Evolutionary conservation across 2,888 invertebrate genomes (phyloP).

Genomic region (Sarcophaga subvicina): DNA sequence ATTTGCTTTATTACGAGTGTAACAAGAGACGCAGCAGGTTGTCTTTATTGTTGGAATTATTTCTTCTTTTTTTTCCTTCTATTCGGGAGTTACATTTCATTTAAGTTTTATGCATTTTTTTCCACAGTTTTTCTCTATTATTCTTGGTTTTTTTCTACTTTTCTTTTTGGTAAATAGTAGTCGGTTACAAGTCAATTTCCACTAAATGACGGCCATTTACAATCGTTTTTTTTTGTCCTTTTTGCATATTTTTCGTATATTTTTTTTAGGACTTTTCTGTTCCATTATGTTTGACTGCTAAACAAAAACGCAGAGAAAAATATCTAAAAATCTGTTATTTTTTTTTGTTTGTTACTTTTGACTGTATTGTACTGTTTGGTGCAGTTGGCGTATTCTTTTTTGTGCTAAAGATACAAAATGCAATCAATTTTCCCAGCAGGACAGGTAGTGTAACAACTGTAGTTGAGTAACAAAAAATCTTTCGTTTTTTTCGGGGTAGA

Average conservation of each 20-base stretch:
- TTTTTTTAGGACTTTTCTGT: constrained; percentile 38
- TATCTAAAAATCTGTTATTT: constrained; percentile 5
- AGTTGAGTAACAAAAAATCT: constrained; percentile 21
- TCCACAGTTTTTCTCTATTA: constrained; percentile 27
- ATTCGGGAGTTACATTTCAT: constrained; percentile 62
- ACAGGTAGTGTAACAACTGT: constrained; percentile 60
- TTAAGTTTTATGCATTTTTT: constrained; percentile 45
- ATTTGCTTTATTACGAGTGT: constrained; percentile 34
- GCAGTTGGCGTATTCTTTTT: constrained; percentile 53
- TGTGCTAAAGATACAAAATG: constrained; percentile 62
- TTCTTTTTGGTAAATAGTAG: constrained; percentile 53
- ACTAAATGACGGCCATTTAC: constrained; percentile 69
- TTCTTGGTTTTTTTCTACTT: constrained; percentile 10
- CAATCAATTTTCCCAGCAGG: constrained; percentile 70
- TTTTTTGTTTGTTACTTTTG: constrained; percentile 28
- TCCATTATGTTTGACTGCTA: constrained; percentile 40
- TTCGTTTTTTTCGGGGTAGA: not conserved
- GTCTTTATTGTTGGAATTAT: constrained; percentile 57
- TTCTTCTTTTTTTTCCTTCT: constrained; percentile 37
- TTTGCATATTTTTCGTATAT: constrained; percentile 47
- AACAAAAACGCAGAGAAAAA: not conserved
- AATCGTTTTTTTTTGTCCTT: constrained; percentile 23
- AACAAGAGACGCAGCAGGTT: constrained; percentile 60
- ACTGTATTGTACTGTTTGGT: constrained; percentile 42
- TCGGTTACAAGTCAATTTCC: constrained; percentile 69